Base-by-base conservation (phyloP, 1,140 invertebrate species). In the Pristionchus pacificus region DNA sequence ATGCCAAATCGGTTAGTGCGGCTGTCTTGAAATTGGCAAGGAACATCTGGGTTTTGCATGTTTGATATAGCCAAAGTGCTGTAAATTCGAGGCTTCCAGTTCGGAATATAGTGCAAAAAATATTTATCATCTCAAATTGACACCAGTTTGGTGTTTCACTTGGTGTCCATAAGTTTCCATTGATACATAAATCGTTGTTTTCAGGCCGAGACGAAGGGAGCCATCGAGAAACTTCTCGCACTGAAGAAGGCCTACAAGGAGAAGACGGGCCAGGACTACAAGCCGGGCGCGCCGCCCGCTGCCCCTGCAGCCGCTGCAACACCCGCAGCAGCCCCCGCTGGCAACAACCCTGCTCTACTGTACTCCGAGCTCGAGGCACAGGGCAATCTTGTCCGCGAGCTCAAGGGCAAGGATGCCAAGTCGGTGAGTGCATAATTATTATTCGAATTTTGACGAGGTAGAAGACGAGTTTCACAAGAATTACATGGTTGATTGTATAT, bases 371-470 rank as follows among this genome's bases (percentile, higher is more conserved):
- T 78, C 33, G 69, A 75, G 24, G 25, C 24, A 28, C 77, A 78
- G 58, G 77, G 77, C 60, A 64, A 63, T 38, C 33, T 78, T 14
- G 77, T 78, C 13, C 70, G 77, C 28, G 77, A 78, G 0, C 31
- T 78, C 24, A 78, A 78, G 60, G 58, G 61, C 0, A 78, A 78
- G 65, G 77, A 77, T 60, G 60, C 74, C 19, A 76, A 74, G 49
- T 73, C 72, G 28, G 61, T 49, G 6, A 49, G 28, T 25, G 25
- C n/a, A 60, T 10, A 60, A 14, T 19, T 49, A 10, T 49, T 49
- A 19, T 10, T 19, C 38, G 38, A 49, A 49, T 49, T 10, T 49
- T 10, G 38, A 49, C 19, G 6, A 10, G 38, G 38, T 10, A 49
- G n/a, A n/a, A n/a, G n/a, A n/a, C n/a, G n/a, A n/a, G n/a, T n/a